A percentile compares a stretch with the other conserved stretches of the same genome.
phyloP scores from a whole-genome alignment of 2,113 vertebrate genomes.

The Sminthopsis crassicaudata region DNA sequence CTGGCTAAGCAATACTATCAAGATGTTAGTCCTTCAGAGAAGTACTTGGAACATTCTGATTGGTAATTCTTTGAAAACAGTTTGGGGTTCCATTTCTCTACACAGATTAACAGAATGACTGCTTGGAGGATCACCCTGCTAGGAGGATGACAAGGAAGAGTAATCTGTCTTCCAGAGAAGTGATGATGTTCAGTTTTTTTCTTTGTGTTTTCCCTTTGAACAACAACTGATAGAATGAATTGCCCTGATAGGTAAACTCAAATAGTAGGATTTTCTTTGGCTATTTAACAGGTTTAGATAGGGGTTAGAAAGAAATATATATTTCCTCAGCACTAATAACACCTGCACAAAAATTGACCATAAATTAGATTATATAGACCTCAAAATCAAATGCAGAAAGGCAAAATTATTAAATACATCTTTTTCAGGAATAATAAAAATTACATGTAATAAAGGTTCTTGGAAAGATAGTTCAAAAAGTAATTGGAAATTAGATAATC shows the following conservation, averaged over 20 bases:
- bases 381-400: no score
- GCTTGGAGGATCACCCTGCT: not conserved
- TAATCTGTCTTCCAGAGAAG: not conserved
- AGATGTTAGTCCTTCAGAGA: constrained; percentile 1
- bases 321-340: no score
- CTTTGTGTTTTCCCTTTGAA: not conserved
- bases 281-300: not conserved
- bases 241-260: not conserved
- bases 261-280: not conserved
- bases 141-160: constrained; percentile 7
- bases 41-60: constrained; percentile 5
- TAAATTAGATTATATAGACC: no score
- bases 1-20: constrained; percentile 49
- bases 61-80: constrained; percentile 12
- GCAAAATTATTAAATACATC: no score
- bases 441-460: no score
- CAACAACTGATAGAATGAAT: not conserved
- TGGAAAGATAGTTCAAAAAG: no score
- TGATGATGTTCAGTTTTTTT: not conserved
- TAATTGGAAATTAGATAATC: no score
- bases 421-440: no score
- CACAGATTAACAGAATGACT: constrained; percentile 24
- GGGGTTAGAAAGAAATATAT: no score
- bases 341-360: no score
- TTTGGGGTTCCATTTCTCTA: not conserved